Base-by-base conservation (phyloP, 1,140 invertebrate species). In the Brachionus rotundiformis region DNA sequence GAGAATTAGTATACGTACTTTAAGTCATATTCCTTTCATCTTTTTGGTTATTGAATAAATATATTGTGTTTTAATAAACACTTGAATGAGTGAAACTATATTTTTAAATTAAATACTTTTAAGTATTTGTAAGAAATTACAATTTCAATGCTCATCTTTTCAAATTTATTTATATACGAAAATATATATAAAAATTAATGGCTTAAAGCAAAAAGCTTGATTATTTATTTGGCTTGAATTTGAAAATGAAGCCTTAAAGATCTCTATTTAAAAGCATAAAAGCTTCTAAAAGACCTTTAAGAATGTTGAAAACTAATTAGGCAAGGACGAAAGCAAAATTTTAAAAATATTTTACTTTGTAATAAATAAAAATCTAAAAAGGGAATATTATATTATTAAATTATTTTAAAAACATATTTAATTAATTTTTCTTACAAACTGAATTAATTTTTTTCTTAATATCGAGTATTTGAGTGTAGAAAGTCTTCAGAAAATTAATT, bases 391-490 rank as follows among this genome's bases (percentile, higher is more conserved):
- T n/a, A n/a, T n/a, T n/a, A n/a, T n/a, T n/a, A n/a, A n/a, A n/a
- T n/a, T n/a, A n/a, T n/a, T n/a, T n/a, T n/a, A n/a, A n/a, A n/a
- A n/a, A n/a, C n/a, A n/a, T n/a, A n/a, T n/a, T n/a, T n/a, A n/a
- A n/a, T n/a, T n/a, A n/a, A n/a, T n/a, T n/a, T n/a, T n/a, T n/a
- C n/a, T n/a, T n/a, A n/a, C n/a, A 13, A 65, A 13, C 13, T 65
- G 13, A 7, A 36, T 25, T 41, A 19, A 39, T 41, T 27, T 73
- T 13, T 44, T 73, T 73, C 44, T 39, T 13, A 10, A 68, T n/a
- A n/a, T n/a, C n/a, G n/a, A 73, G 68, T 73, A 73, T 73, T 16
- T 41, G 13, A 73, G 68, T 25, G 39, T 73, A 1, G 68, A 29
- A 47, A 73, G 63, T 41, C 31, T 68, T 54, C 47, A 54, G 5